Base-by-base conservation (phyloP, 2,888 invertebrate genomes). In the Cremastinae sp. region DNA sequence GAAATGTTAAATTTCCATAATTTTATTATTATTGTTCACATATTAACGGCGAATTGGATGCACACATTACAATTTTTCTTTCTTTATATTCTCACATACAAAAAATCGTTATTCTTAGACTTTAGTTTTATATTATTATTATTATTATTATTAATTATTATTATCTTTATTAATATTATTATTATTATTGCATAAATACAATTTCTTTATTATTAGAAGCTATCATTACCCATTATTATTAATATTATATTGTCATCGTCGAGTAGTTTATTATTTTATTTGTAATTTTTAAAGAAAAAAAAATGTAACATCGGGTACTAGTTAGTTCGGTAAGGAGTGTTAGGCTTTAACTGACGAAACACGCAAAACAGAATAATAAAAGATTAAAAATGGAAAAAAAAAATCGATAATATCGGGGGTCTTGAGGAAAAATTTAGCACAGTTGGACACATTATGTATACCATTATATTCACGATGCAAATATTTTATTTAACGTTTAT, bases 221-320 rank as follows among this genome's bases (percentile, higher is more conserved):
- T 64, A 74, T 71, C 78, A 82, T 75, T 80, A 78, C 58, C 49
- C 56, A 71, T 64, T 74, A 79, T 72, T 76, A 77, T 76, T 78
- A 78, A 62, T 79, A 79, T 78, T 82, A 83, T 80, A 84, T 83
- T 81, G 80, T 83, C 82, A 77, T 81, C 78, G 81, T 82, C 80
- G 75, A 79, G 78, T 84, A 83, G 84, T 85, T 84, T 83, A 83
- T 84, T 83, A 82, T 82, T 84, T 87, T 85, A 84, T 84, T 86
- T 73, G 61, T 74, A 71, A 65, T 76, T 77, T 77, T 64, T 59
- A 74, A 47, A 72, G 3, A 53, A 34, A 12, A 71, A 82, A 83
- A 84, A 84, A 65, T 85, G 81, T 88, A 87, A 86, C 83, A 84
- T 83, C 87, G 85, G 86, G 86, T 88, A 86, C 80, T 85, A 86